phyloP scores from a whole-genome alignment of 2,888 invertebrate genomes.

The Stenoptilia bipunctidactyla region DNA sequence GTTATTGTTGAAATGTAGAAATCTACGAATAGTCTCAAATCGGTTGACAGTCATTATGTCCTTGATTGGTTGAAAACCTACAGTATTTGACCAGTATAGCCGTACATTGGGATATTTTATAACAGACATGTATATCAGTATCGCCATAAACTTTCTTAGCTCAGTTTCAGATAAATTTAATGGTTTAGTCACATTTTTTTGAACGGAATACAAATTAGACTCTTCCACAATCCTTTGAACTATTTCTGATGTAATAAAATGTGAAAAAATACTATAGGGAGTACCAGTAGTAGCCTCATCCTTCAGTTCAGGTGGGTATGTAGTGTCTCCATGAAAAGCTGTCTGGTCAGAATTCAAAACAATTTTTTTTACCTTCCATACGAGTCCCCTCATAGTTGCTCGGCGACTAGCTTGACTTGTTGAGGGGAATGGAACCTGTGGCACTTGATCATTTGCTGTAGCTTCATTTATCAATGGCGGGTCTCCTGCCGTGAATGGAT shows the following conservation, averaged over 20 bases:
- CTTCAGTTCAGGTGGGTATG: slow-evolving; percentile 25
- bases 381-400: slow-evolving; percentile 23
- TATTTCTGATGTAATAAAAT: slow-evolving; percentile 23
- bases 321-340: slow-evolving; percentile 24
- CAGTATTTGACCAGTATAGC: slow-evolving; percentile 24
- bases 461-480: slow-evolving; percentile 23
- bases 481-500: slow-evolving; percentile 22
- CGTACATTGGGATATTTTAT: slow-evolving; percentile 24
- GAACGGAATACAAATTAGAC: slow-evolving; percentile 18
- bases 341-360: slow-evolving; percentile 27
- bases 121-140: slow-evolving; percentile 23
- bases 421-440: slow-evolving; percentile 23
- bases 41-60: slow-evolving; percentile 20
- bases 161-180: slow-evolving; percentile 19
- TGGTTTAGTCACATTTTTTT: slow-evolving; percentile 20
- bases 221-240: slow-evolving; percentile 20
- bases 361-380: slow-evolving; percentile 24
- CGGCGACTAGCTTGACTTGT: slow-evolving; percentile 25
- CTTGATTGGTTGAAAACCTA: slow-evolving; percentile 25
- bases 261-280: slow-evolving; percentile 11
- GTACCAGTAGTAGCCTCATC: slow-evolving; percentile 22
- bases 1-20: slow-evolving; percentile 27
- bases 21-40: slow-evolving; percentile 24
- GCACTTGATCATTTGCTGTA: slow-evolving; percentile 20
- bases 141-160: slow-evolving; percentile 22